Evolutionary conservation across 1,140 invertebrate genomes (phyloP), one percentile per base, ranked within the genome.

Genomic region (Lepidurus apus): DNA sequence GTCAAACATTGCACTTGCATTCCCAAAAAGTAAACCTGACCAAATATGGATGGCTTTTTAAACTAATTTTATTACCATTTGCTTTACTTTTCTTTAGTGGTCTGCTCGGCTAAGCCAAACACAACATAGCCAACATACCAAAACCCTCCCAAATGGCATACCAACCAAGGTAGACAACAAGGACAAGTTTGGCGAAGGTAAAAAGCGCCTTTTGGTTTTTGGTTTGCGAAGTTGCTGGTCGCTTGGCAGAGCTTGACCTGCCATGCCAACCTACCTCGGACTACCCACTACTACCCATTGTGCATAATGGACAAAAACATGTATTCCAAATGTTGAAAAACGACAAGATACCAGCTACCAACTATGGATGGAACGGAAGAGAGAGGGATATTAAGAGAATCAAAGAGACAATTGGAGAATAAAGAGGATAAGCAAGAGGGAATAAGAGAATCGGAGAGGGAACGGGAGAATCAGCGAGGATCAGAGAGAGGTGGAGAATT

Each of bases 141-240:
- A n/a, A 4, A 34, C 34, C 34, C 34, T 21, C 53, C 21, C 53
- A 65, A 65, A 65, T 65, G 53, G 3, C 53, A 65, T 65, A 65
- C 53, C n/a, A 65, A 65, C 53, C 53, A 65, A 65, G 53, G 53
- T 65, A 21, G 53, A 65, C 53, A 65, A 65, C 53, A 65, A 65
- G n/a, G 53, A 65, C 53, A 65, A 17, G 53, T 65, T 65, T 34
- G 34, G 34, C 34, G 34, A 34, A 34, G 34, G 34, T 34, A 34
- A 34, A 34, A 34, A 34, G 34, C 34, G 34, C 34, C 34, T 34
- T 4, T 34, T 34, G 34, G 34, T 34, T 34, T 34, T 34, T 34
- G 34, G 34, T 3, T 34, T 34, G 34, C 34, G 34, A 34, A 34
- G 34, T 34, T 34, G 26, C 26, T 26, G 26, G 26, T 26, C 26